These are phyloP conservation scores for Syngnathus acus DNA, from an alignment of 2,797 vertebrate species.

Conservation along the genomic window DNA sequence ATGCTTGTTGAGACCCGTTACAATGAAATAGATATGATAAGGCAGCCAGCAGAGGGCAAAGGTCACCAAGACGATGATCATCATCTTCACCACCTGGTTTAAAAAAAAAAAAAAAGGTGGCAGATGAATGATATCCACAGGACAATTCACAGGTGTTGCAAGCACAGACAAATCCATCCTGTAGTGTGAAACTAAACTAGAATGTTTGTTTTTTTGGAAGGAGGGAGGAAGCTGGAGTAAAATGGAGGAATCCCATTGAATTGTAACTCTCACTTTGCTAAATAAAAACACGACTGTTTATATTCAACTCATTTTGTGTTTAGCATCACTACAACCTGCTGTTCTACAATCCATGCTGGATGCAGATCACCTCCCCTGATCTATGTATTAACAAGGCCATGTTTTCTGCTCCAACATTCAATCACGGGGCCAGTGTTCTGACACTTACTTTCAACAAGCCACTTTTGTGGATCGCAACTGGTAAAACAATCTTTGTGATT, in stretches of 20 bases:
- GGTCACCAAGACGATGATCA: conserved; percentile 94
- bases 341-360: neutral
- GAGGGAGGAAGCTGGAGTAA: no score
- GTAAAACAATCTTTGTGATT: conserved; percentile 4
- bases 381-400: neutral
- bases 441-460: neutral
- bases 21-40: conserved; percentile 91
- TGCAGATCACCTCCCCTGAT: neutral
- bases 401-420: conserved; percentile 1
- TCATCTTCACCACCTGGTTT: conserved; percentile 95
- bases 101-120: conserved; percentile 7
- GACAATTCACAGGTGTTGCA: neutral
- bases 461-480: conserved; percentile 9
- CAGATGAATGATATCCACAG: neutral
- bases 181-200: no score
- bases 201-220: no score
- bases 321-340: neutral
- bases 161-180: neutral
- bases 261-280: no score
- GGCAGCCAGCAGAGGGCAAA: conserved; percentile 97
- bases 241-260: no score
- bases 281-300: neutral
- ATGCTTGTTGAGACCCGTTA: conserved; percentile 78
- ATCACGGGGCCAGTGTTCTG: neutral
- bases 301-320: neutral